Evolutionary conservation across 2,888 invertebrate genomes (phyloP).

Genomic region (Petrophora chlorosata): DNA sequence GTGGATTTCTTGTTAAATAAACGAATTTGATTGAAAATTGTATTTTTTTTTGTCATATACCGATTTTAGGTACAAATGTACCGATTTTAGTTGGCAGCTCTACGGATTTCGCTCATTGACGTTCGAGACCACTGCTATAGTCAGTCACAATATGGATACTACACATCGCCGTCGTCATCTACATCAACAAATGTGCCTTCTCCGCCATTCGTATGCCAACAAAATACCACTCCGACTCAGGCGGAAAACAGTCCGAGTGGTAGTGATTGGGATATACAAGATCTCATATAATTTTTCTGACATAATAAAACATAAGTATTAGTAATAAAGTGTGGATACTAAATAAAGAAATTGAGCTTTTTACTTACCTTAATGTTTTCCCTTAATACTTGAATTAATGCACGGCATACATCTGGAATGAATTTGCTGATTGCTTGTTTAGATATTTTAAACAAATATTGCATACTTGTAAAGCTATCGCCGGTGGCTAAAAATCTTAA

Average conservation of each 20-base stretch:
- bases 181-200: conserved; percentile 19
- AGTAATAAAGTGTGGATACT: background rate
- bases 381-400: conserved; percentile 24
- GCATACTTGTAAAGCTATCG: conserved; percentile 23
- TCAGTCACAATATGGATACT: conserved; percentile 9
- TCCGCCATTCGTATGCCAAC: conserved; percentile 14
- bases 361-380: conserved; percentile 22
- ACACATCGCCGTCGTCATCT: conserved; percentile 11
- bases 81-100: no score
- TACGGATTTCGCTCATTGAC: no score
- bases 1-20: no score
- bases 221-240: conserved; percentile 18
- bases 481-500: conserved; percentile 26
- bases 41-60: no score
- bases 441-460: conserved; percentile 26
- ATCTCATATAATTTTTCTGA: conserved; percentile 19
- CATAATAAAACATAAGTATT: background rate
- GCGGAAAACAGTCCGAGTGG: conserved; percentile 15
- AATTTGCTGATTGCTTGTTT: conserved; percentile 21
- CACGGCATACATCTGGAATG: conserved; percentile 22
- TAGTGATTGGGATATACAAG: conserved; percentile 15
- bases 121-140: no score
- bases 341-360: conserved; percentile 16
- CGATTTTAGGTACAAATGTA: no score
- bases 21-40: no score